phyloP scores from a whole-genome alignment of 2,888 invertebrate genomes.

The Oasisia sp. region DNA sequence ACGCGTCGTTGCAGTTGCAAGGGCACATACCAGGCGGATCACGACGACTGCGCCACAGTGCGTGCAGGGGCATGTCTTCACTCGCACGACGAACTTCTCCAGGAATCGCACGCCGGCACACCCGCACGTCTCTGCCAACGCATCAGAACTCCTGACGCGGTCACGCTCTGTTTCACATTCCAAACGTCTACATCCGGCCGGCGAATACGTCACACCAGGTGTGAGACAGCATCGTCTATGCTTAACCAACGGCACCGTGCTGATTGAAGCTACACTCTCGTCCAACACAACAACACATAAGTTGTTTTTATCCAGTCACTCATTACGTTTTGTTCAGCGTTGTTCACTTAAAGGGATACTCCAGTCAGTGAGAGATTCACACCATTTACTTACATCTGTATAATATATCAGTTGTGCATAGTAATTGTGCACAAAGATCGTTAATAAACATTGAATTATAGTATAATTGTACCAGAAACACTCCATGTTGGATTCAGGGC shows the following conservation, averaged over 20 bases:
- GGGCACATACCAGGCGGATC: not conserved
- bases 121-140: not conserved
- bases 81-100: not conserved
- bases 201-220: not conserved
- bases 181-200: not conserved
- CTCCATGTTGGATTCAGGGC: too few relatives aligned
- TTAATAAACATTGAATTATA: too few relatives aligned
- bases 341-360: too few relatives aligned
- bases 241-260: not conserved
- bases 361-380: too few relatives aligned
- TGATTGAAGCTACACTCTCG: not conserved
- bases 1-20: not conserved
- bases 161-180: conserved; percentile 3
- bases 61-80: not conserved
- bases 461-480: too few relatives aligned
- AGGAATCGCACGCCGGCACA: conserved; percentile 6
- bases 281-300: not conserved
- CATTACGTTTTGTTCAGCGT: too few relatives aligned
- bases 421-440: too few relatives aligned
- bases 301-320: too few relatives aligned
- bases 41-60: not conserved
- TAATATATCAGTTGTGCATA: too few relatives aligned
- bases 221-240: not conserved
- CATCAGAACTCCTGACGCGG: not conserved
- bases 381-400: too few relatives aligned